Percentiles rank a stretch among this genome's conserved stretches.
Evolutionary conservation across 1,140 invertebrate species (phyloP).

Genomic region (Sarcophaga peregrina): DNA sequence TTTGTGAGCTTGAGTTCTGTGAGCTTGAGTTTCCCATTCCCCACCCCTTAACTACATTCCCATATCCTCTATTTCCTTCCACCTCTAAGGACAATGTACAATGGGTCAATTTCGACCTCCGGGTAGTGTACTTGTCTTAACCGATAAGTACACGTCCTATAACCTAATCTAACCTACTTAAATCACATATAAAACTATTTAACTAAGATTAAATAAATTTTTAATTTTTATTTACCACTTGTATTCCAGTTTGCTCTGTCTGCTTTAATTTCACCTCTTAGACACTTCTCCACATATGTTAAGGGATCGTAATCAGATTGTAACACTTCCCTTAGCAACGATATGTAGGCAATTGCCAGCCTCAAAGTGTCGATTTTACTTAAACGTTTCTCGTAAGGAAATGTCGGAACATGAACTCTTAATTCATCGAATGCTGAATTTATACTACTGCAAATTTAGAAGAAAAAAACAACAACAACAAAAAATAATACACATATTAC

Average conservation of each 20-base stretch:
- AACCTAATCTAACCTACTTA: background rate
- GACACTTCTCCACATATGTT: conserved; percentile 92
- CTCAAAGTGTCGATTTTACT: conserved; percentile 97
- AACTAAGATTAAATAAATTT: too few relatives aligned
- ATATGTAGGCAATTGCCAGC: conserved; percentile 96
- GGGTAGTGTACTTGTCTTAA: too few relatives aligned
- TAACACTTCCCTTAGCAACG: conserved; percentile 89
- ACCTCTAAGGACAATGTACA: too few relatives aligned
- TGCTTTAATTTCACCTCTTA: conserved; percentile 88
- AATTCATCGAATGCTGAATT: conserved; percentile 98
- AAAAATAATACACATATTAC: conserved; percentile 34
- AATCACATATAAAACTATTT: background rate
- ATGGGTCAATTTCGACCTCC: too few relatives aligned
- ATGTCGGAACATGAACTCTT: conserved; percentile 94
- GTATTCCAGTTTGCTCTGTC: conserved; percentile 94
- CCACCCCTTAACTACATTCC: too few relatives aligned
- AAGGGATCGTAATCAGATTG: conserved; percentile 91
- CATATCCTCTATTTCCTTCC: too few relatives aligned
- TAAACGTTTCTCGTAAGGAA: conserved; percentile 97
- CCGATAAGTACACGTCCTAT: too few relatives aligned
- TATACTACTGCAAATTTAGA: conserved; percentile 86
- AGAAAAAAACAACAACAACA: conserved; percentile 36
- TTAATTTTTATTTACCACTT: conserved; percentile 81
- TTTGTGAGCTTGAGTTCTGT: too few relatives aligned
- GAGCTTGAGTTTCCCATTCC: too few relatives aligned